Evolutionary conservation across 2,797 vertebrate genomes (phyloP), one percentile per base, ranked within the genome.

Genomic region (Chromis chromis): DNA sequence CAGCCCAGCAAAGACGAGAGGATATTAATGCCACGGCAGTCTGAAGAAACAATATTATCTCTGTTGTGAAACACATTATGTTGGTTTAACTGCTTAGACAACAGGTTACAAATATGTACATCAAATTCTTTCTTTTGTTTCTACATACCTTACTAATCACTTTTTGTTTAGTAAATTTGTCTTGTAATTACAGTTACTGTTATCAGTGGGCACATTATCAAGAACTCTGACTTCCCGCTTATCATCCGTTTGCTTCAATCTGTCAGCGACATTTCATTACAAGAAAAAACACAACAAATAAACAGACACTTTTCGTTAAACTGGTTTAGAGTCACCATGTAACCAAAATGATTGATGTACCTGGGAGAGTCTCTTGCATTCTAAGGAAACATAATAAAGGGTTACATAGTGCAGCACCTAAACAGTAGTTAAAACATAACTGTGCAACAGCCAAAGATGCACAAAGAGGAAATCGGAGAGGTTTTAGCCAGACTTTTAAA

Each of bases 241-340:
- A 42, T 4, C 17, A 17, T 21, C n/a, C 28, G 28, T 36, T 48
- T 40, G 17, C 40, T 46, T 60, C 39, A 52, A 60, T 86, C 77
- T 69, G 61, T 77, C 75, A 74, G 16, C 62, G 63, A 57, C 27
- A 64, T 69, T 63, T 66, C 1, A 81, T 76, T 50, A 22, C 6
- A 33, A 52, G 0, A 6, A 55, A 42, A 3, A 14, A 10, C 9
- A 3, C 16, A 50, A 39, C 31, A 13, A 19, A 42, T 4, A 42
- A 14, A n/a, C 1, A 25, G 19, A 46, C 25, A 16, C 9, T 52
- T n/a, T n/a, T 2, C 4, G 5, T 48, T 3, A 40, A 54, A 39
- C 12, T 65, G 33, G 0, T 9, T 49, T 14, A 42, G n/a, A 69
- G 24, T 22, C 24, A 39, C 5, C 0, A 27, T 19, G 44, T 25